Evolutionary conservation across 2,888 invertebrate species (phyloP).

Genomic region (Polietes domitor): DNA sequence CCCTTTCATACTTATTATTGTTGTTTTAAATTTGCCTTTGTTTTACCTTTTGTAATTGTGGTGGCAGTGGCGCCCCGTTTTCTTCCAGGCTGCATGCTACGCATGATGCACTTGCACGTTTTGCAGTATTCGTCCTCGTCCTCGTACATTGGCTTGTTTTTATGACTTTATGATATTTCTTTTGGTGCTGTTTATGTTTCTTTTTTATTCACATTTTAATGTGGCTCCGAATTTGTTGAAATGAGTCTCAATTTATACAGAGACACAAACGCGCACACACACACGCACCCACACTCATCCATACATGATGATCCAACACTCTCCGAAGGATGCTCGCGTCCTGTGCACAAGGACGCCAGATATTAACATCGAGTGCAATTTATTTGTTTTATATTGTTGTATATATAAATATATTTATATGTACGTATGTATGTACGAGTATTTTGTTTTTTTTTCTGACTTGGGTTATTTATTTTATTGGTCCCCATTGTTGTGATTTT

Average conservation of each 20-base stretch:
- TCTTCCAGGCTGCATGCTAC: neutral
- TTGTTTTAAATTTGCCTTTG: neutral
- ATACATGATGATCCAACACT: no score
- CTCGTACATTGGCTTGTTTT: neutral
- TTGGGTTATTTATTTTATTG: conserved; percentile 31
- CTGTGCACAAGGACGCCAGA: conserved; percentile 4
- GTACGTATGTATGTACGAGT: no score
- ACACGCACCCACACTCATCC: neutral
- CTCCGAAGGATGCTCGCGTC: no score
- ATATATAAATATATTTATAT: neutral
- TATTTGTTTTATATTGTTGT: conserved; percentile 3
- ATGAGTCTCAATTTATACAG: conserved; percentile 8
- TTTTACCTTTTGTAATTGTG: neutral
- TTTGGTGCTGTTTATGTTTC: neutral
- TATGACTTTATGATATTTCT: neutral
- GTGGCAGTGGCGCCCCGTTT: neutral
- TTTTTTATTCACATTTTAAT: neutral
- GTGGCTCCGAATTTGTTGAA: conserved; percentile 11
- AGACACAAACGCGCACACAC: neutral
- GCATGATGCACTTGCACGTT: neutral
- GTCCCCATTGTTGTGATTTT: conserved; percentile 37
- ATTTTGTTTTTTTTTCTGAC: neutral
- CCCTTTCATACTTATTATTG: neutral
- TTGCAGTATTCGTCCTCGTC: no score
- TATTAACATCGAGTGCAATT: conserved; percentile 11